A percentile compares a stretch with the other conserved stretches of the same genome.
phyloP scores from a whole-genome alignment of 2,113 vertebrate genomes.

The Oncorhynchus masou region DNA sequence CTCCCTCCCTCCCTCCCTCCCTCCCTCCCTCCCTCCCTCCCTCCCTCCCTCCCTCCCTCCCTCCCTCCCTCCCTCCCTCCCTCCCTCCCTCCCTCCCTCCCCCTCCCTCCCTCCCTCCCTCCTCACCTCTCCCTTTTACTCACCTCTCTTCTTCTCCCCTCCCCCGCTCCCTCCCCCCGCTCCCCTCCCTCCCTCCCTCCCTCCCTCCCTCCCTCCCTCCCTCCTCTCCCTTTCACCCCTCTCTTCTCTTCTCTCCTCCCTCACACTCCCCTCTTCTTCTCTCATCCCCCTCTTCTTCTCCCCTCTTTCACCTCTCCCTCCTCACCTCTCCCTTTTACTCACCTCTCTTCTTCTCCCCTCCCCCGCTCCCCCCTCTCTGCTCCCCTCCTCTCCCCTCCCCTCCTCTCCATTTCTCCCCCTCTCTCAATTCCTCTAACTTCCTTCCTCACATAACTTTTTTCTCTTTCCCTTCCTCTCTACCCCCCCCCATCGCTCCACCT shows the following conservation, averaged over 20 bases:
- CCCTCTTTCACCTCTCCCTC: neutral
- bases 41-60: neutral
- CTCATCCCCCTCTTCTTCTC: conserved; percentile 4
- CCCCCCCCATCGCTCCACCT: conserved; percentile 29
- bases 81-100: neutral
- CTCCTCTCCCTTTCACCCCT: too few relatives aligned
- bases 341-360: neutral
- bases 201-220: too few relatives aligned
- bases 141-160: neutral
- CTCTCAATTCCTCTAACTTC: conserved; percentile 4
- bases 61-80: conserved; percentile 3
- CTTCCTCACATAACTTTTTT: conserved; percentile 21
- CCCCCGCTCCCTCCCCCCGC: neutral
- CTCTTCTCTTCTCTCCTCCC: too few relatives aligned
- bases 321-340: conserved; percentile 5
- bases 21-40: neutral
- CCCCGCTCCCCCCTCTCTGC: neutral
- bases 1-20: neutral
- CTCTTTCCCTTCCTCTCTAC: neutral
- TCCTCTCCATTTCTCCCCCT: neutral
- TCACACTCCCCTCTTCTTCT: too few relatives aligned
- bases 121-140: conserved; percentile 4
- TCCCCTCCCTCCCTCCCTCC: too few relatives aligned
- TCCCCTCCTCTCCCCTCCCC: conserved; percentile 18
- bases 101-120: conserved; percentile 9